phyloP scores from a whole-genome alignment of 2,113 vertebrate genomes.

The Carollia perspicillata region DNA sequence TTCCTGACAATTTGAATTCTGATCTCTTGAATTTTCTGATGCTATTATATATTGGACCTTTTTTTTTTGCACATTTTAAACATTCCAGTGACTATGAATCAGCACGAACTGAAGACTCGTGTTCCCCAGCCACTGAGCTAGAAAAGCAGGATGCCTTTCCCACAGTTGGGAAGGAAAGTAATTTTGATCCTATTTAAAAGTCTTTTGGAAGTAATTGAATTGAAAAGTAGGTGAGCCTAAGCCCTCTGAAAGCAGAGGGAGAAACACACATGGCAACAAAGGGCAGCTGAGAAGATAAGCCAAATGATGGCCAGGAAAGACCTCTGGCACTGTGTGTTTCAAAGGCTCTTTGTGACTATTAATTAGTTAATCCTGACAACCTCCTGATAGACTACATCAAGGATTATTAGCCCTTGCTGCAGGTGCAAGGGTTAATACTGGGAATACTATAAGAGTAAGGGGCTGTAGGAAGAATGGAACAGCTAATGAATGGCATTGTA shows the following conservation, averaged over 20 bases:
- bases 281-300: conserved; percentile 3
- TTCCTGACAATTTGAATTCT: neutral
- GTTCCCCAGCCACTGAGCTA: neutral
- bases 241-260: neutral
- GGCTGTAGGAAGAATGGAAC: conserved; percentile 27
- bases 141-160: conserved; percentile 4
- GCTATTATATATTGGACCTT: neutral
- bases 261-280: conserved; percentile 24
- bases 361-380: conserved; percentile 47
- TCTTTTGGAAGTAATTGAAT: conserved; percentile 3
- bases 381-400: neutral
- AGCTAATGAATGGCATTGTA: neutral
- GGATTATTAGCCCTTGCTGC: conserved; percentile 8
- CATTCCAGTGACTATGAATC: neutral
- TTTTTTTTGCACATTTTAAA: neutral
- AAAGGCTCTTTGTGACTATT: conserved; percentile 50
- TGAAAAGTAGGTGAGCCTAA: conserved; percentile 25
- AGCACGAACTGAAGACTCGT: neutral
- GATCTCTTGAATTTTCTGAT: neutral
- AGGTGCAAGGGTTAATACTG: conserved; percentile 1
- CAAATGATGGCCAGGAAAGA: conserved; percentile 1
- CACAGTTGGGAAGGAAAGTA: conserved; percentile 5
- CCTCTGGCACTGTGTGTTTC: neutral
- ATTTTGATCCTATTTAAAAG: neutral
- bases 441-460: conserved; percentile 14